These are phyloP conservation scores for Myotis findleyi DNA, from an alignment of 2,797 vertebrate genomes.

Conservation along the genomic window DNA sequence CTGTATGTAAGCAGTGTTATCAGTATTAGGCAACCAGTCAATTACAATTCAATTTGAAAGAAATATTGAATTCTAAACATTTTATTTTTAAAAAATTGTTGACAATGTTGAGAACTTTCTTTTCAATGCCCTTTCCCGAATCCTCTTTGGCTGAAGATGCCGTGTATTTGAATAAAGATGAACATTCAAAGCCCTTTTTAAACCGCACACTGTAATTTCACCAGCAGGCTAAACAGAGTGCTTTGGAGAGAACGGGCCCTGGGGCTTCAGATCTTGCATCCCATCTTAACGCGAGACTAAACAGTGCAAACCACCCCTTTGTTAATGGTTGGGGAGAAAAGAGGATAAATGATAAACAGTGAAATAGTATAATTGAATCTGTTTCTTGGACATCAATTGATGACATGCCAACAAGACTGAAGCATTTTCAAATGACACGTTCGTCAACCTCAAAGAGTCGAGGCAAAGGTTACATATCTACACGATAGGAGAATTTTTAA, in stretches of 20 bases:
- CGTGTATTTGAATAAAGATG: slow-evolving; percentile 75
- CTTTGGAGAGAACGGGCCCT: slow-evolving; percentile 74
- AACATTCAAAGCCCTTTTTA: slow-evolving; percentile 67
- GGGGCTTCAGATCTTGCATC: slow-evolving; percentile 75
- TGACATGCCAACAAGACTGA: slow-evolving; percentile 83
- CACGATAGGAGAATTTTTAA: slow-evolving; percentile 77
- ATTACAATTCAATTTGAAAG: slow-evolving; percentile 10
- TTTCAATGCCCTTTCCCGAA: slow-evolving; percentile 25
- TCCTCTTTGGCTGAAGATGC: slow-evolving; percentile 72
- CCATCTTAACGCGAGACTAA: slow-evolving; percentile 85
- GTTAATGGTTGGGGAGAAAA: slow-evolving; percentile 82
- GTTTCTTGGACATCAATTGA: slow-evolving; percentile 81
- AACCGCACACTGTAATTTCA: slow-evolving; percentile 79
- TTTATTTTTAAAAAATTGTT: slow-evolving; percentile 2
- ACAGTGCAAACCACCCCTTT: slow-evolving; percentile 84
- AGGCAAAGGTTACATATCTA: slow-evolving; percentile 82
- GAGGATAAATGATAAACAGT: slow-evolving; percentile 82
- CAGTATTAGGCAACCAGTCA: background rate
- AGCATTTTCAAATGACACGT: slow-evolving; percentile 86
- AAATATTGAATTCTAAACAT: background rate
- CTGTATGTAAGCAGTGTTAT: slow-evolving; percentile 1
- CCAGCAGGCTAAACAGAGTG: slow-evolving; percentile 77
- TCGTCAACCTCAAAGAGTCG: slow-evolving; percentile 84
- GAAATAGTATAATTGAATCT: slow-evolving; percentile 76
- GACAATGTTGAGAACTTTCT: slow-evolving; percentile 22